These are phyloP conservation scores for Dryococelus australis DNA, from an alignment of 2,888 invertebrate genomes.

Conservation along the genomic window DNA sequence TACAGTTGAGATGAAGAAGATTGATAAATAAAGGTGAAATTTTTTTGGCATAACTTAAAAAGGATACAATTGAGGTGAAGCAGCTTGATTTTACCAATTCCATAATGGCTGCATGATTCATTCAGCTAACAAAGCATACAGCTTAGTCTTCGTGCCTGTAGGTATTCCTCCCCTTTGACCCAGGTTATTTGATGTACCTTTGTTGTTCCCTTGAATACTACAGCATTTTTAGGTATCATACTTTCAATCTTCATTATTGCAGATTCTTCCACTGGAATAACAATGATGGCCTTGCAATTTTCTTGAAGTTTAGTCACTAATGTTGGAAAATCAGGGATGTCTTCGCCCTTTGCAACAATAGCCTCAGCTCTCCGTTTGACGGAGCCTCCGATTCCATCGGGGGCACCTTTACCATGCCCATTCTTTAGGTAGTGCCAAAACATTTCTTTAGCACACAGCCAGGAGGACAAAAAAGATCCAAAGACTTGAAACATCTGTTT, in stretches of 20 bases:
- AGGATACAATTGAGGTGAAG: not conserved
- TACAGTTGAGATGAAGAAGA: too few relatives aligned
- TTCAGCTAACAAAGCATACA: too few relatives aligned
- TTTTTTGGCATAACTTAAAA: not conserved
- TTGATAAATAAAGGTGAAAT: too few relatives aligned
- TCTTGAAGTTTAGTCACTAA: too few relatives aligned
- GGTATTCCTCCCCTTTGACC: not conserved
- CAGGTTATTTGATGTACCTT: not conserved
- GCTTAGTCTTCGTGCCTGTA: not conserved
- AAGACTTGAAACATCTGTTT: too few relatives aligned
- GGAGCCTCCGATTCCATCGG: not conserved
- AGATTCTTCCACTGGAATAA: too few relatives aligned
- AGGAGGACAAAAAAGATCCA: not conserved
- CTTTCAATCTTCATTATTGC: too few relatives aligned
- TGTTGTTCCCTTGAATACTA: slow-evolving; percentile 7
- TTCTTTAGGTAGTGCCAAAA: not conserved
- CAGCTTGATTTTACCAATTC: not conserved
- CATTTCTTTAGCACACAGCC: not conserved
- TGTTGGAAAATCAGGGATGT: not conserved
- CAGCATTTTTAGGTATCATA: not conserved
- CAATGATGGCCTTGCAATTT: too few relatives aligned
- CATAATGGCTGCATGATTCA: not conserved
- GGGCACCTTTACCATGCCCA: not conserved
- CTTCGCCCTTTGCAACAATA: not conserved
- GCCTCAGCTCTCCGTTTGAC: not conserved